These are phyloP conservation scores for Myrmecophaga tridactyla DNA, from an alignment of 2,113 vertebrate species.

Conservation along the genomic window DNA sequence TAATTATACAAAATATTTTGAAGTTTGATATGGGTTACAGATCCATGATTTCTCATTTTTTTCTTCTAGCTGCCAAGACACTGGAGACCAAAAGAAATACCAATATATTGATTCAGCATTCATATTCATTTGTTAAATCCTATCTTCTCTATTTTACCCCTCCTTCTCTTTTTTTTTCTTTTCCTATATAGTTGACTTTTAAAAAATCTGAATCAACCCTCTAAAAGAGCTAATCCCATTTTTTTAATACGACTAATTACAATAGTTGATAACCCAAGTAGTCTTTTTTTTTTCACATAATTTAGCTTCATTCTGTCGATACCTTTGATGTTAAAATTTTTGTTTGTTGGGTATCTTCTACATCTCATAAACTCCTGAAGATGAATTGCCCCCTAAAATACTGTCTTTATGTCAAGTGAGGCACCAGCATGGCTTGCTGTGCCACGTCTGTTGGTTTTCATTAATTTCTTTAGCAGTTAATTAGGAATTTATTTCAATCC, in stretches of 20 bases:
- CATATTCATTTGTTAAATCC: too few relatives aligned
- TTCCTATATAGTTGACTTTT: neutral
- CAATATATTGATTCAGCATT: too few relatives aligned
- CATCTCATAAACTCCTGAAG: constrained; percentile 15
- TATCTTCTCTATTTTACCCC: too few relatives aligned
- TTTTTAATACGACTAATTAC: neutral
- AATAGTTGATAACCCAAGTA: neutral
- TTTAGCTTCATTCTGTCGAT: constrained; percentile 28
- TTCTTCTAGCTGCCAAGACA: too few relatives aligned
- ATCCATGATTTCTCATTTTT: too few relatives aligned
- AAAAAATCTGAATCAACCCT: neutral
- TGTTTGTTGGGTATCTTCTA: neutral
- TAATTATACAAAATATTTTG: too few relatives aligned
- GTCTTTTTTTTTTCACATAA: constrained; percentile 12
- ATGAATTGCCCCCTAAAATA: neutral
- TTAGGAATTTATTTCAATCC: neutral
- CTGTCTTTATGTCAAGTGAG: neutral
- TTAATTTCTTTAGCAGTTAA: neutral
- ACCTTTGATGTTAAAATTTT: constrained; percentile 32
- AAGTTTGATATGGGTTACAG: too few relatives aligned
- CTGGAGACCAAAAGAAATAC: too few relatives aligned
- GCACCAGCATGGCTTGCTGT: neutral
- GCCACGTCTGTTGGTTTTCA: neutral
- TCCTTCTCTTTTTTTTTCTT: too few relatives aligned
- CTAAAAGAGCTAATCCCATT: neutral